Evolutionary conservation across 2,797 vertebrate species (phyloP).

Genomic region (Gallinago nigripennis): DNA sequence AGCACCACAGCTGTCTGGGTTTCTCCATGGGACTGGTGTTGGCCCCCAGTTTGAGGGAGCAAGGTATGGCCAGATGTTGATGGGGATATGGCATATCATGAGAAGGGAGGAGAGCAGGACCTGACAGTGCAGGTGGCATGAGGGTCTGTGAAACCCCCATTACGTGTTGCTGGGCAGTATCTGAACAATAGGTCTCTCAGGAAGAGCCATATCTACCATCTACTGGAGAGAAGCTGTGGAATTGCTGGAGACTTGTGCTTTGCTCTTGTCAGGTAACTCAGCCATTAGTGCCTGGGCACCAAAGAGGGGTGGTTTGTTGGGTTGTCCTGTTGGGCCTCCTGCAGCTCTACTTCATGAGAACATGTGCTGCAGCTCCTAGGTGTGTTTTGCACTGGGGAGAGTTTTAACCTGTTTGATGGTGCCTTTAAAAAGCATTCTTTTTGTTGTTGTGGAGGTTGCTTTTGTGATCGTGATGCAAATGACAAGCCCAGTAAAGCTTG

Average conservation of each 20-base stretch:
- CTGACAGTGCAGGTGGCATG: neutral
- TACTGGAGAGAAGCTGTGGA: neutral
- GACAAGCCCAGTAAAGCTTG: neutral
- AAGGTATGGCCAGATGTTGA: neutral
- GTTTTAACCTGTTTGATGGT: neutral
- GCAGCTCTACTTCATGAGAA: neutral
- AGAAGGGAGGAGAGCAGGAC: neutral
- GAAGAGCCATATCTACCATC: neutral
- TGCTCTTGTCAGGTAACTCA: neutral
- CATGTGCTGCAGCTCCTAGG: neutral
- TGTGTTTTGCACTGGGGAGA: neutral
- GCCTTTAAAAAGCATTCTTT: neutral
- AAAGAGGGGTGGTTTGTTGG: neutral
- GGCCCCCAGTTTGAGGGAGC: accelerated
- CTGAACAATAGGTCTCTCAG: neutral
- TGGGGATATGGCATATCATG: neutral
- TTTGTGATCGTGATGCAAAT: neutral
- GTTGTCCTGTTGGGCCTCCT: neutral
- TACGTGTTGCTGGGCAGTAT: neutral
- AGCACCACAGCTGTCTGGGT: neutral
- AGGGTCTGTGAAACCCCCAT: neutral
- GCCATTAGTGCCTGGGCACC: neutral
- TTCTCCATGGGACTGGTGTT: accelerated
- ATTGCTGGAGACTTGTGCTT: neutral
- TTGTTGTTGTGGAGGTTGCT: neutral